Percentiles rank a stretch among this genome's conserved stretches.
Evolutionary conservation across 1,140 invertebrate species (phyloP).

Genomic region (Lepidotrigona ventralis): DNA sequence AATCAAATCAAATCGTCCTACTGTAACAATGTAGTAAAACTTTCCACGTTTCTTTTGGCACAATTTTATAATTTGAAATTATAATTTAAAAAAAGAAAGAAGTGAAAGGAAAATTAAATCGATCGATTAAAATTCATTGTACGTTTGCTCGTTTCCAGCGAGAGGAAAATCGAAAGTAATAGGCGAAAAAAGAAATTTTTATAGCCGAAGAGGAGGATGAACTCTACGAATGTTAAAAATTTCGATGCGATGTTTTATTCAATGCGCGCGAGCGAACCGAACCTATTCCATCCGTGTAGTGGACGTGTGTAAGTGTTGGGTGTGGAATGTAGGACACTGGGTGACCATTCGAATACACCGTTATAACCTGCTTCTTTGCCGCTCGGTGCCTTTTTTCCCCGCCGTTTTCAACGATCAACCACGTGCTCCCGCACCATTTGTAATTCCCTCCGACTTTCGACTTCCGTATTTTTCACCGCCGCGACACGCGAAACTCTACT

Average conservation of each 20-base stretch:
- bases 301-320: background rate
- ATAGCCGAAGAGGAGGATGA: too few relatives aligned
- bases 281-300: slow-evolving; percentile 38
- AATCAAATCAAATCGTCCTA: too few relatives aligned
- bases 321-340: slow-evolving; percentile 76
- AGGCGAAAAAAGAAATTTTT: too few relatives aligned
- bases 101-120: background rate
- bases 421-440: slow-evolving; percentile 41
- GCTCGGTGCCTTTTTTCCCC: background rate
- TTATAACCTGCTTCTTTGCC: slow-evolving; percentile 73
- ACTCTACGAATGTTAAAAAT: too few relatives aligned
- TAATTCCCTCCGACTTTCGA: slow-evolving; percentile 44
- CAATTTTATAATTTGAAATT: too few relatives aligned
- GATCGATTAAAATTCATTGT: background rate
- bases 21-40: too few relatives aligned
- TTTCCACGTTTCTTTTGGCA: too few relatives aligned
- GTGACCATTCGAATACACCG: slow-evolving; percentile 77
- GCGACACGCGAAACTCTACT: slow-evolving; percentile 17
- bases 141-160: background rate
- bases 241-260: background rate
- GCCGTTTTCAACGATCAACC: slow-evolving; percentile 29
- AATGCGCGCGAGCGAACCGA: background rate
- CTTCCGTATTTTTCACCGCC: slow-evolving; percentile 35
- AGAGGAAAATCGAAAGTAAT: background rate
- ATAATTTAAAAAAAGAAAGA: too few relatives aligned